Evolutionary conservation across 2,797 vertebrate genomes (phyloP).

Genomic region (Meriones psammophilus): DNA sequence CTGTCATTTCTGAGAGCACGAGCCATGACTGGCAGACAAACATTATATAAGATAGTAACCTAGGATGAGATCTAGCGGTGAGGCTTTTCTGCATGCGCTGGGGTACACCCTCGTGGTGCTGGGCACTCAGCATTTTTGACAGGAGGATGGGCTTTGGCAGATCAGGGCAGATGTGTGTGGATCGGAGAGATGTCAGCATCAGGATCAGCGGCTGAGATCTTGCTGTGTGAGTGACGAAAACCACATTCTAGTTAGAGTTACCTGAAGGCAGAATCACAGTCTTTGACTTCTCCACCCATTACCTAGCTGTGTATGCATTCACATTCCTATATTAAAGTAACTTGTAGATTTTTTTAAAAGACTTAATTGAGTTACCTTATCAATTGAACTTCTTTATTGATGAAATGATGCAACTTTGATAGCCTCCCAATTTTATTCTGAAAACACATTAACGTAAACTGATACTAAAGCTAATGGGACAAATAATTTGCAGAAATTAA

Average conservation of each 20-base stretch:
- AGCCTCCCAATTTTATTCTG: conserved; percentile 61
- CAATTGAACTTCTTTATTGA: neutral
- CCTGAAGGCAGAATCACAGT: neutral
- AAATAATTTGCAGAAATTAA: neutral
- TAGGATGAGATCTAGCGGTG: neutral
- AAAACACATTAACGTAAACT: conserved; percentile 33
- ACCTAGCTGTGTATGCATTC: neutral
- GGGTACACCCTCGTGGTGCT: neutral
- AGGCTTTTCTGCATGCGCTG: neutral
- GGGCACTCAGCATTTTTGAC: neutral
- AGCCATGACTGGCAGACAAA: conserved; percentile 38
- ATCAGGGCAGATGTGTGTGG: neutral
- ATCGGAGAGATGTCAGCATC: neutral
- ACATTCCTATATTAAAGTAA: conserved; percentile 7
- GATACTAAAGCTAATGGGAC: neutral
- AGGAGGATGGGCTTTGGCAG: neutral
- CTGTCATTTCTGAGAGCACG: neutral
- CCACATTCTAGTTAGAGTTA: neutral
- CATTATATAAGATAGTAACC: neutral
- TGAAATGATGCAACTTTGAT: neutral
- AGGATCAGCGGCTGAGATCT: neutral
- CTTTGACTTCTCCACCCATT: neutral
- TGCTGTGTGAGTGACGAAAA: neutral
- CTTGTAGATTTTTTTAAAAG: conserved; percentile 41
- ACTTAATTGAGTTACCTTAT: conserved; percentile 58